Evolutionary conservation across 2,797 vertebrate species (phyloP).

Genomic region (Hydrocynus forskahlii): DNA sequence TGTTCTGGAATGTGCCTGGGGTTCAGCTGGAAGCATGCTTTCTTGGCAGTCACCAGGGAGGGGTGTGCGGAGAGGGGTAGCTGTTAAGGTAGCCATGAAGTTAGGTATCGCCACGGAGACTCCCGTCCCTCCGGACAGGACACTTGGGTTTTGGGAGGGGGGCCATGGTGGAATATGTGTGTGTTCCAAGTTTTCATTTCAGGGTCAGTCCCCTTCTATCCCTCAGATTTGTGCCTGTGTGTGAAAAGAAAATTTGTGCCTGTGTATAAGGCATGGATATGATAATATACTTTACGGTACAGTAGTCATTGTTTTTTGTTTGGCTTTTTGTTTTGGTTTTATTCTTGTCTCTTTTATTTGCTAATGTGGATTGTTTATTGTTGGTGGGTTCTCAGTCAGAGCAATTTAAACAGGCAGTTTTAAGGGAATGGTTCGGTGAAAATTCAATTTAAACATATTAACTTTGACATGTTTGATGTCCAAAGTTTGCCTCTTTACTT

Average conservation of each 20-base stretch:
- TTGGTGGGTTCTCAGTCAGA: background rate
- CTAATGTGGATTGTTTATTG: too few relatives aligned
- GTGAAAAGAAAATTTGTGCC: background rate
- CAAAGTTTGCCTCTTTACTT: too few relatives aligned
- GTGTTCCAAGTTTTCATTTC: background rate
- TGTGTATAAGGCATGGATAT: background rate
- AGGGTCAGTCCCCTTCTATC: background rate
- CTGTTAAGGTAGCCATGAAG: conserved; percentile 27
- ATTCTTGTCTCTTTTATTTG: too few relatives aligned
- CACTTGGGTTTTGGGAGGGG: background rate
- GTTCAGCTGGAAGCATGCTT: conserved; percentile 61
- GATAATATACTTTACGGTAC: too few relatives aligned
- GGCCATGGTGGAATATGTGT: background rate
- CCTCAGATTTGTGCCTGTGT: conserved; percentile 3
- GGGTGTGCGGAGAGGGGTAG: conserved; percentile 18
- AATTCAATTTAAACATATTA: too few relatives aligned
- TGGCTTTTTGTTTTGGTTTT: too few relatives aligned
- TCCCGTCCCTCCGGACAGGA: conserved; percentile 26
- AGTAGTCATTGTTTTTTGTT: background rate
- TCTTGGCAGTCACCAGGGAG: conserved; percentile 40
- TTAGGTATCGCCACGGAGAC: background rate
- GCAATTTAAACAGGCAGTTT: background rate
- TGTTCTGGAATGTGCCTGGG: conserved; percentile 54
- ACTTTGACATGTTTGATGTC: too few relatives aligned
- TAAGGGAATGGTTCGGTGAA: too few relatives aligned